Evolutionary conservation across 30 jellyfish, hydroid and myxozoan species (phyloP).

Genomic region (Pelagia noctiluca): DNA sequence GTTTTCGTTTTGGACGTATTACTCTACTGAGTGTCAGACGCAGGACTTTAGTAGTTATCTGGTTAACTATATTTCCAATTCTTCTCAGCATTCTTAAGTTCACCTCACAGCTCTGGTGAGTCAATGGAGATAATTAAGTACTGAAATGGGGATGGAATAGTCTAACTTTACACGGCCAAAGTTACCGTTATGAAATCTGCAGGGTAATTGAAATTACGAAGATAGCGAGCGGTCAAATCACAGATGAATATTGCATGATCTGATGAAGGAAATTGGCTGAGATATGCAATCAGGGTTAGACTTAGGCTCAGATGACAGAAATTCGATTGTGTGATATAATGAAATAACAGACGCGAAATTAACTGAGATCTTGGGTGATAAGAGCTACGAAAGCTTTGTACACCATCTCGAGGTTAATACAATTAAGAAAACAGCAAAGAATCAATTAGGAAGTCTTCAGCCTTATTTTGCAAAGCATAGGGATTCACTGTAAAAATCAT

Average conservation of each 20-base stretch:
- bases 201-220: background rate
- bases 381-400: background rate
- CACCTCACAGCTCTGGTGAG: too few relatives aligned
- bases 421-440: constrained; percentile 1
- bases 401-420: constrained; percentile 12
- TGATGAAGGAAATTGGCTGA: constrained; percentile 33
- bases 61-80: too few relatives aligned
- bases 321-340: constrained; percentile 53
- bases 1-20: too few relatives aligned
- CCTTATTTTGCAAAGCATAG: too few relatives aligned
- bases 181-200: too few relatives aligned
- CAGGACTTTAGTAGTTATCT: too few relatives aligned
- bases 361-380: constrained; percentile 18
- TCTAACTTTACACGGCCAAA: too few relatives aligned
- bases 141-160: too few relatives aligned
- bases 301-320: constrained; percentile 64
- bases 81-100: too few relatives aligned
- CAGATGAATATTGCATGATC: constrained; percentile 35
- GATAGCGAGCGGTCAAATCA: background rate
- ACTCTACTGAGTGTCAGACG: too few relatives aligned
- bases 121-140: too few relatives aligned
- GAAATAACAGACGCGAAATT: constrained; percentile 42
- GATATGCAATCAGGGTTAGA: background rate
- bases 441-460: background rate
- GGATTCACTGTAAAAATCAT: too few relatives aligned